Conservation (phyloP, 1,140 invertebrate genomes). For the Periplaneta americana region DNA sequence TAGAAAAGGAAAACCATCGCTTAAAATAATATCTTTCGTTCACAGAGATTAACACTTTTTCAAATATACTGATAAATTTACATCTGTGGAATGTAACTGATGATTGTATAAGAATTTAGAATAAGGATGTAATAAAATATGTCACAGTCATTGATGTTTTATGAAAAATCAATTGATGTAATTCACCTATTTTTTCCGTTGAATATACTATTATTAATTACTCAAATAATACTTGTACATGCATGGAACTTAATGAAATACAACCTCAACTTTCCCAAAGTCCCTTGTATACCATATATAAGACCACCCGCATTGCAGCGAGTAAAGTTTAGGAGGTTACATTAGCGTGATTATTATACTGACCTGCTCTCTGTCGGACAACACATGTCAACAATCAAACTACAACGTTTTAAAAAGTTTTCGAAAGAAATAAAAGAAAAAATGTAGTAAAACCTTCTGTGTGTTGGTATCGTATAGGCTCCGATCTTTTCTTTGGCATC, state of each 20-base stretch:
- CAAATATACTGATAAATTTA: too few species aligned
- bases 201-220: too few species aligned
- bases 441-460: background rate
- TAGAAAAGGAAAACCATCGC: too few species aligned
- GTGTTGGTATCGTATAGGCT: background rate
- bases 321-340: background rate
- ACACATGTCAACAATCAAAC: background rate
- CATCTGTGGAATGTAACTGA: too few species aligned
- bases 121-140: too few species aligned
- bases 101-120: too few species aligned
- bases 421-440: background rate
- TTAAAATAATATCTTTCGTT: too few species aligned
- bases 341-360: background rate
- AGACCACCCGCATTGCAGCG: background rate
- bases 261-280: background rate
- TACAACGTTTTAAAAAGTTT: background rate
- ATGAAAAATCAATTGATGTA: too few species aligned
- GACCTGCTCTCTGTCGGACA: background rate
- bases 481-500: background rate
- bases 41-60: too few species aligned
- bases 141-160: too few species aligned
- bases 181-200: too few species aligned
- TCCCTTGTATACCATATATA: background rate
- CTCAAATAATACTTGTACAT: too few species aligned
- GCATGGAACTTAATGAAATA: background rate